phyloP scores from a whole-genome alignment of 2,113 vertebrate genomes.

The Brevimyrus niger region DNA sequence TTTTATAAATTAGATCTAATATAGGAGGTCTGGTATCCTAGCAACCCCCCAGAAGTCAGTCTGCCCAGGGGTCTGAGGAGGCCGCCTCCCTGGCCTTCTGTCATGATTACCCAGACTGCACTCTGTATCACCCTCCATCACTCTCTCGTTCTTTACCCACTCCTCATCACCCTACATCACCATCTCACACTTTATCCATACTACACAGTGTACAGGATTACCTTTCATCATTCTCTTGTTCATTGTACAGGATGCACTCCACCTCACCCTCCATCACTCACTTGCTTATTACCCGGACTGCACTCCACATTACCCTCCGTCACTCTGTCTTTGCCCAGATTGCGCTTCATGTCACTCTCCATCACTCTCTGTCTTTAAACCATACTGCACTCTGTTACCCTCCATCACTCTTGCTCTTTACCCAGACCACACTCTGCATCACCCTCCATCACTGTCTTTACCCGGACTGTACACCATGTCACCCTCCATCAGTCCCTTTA shows the following conservation, averaged over 20 bases:
- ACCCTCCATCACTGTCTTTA: constrained; percentile 21
- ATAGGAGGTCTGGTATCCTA: constrained; percentile 60
- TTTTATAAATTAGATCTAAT: constrained; percentile 65
- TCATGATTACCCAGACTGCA: constrained; percentile 26
- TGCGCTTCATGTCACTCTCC: constrained; percentile 32
- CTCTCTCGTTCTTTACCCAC: constrained; percentile 17
- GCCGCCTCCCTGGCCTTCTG: constrained; percentile 37
- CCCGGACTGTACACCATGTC: background rate
- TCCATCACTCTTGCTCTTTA: constrained; percentile 19
- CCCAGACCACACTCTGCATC: constrained; percentile 22
- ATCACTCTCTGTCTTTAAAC: constrained; percentile 2
- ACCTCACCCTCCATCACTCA: constrained; percentile 28
- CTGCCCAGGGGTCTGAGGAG: constrained; percentile 52
- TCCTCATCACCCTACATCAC: constrained; percentile 30
- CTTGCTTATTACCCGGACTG: background rate
- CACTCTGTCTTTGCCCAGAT: background rate
- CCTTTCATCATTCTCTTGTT: constrained; percentile 18
- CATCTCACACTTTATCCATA: background rate
- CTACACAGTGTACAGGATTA: background rate
- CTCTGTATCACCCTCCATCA: constrained; percentile 6
- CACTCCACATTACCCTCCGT: constrained; percentile 31
- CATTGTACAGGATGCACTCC: constrained; percentile 20
- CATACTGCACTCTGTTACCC: background rate
- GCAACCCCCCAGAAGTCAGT: constrained; percentile 47
- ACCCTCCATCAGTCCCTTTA: constrained; percentile 14